Conservation (phyloP, 2,113 vertebrate genomes). For the Numenius arquata region DNA sequence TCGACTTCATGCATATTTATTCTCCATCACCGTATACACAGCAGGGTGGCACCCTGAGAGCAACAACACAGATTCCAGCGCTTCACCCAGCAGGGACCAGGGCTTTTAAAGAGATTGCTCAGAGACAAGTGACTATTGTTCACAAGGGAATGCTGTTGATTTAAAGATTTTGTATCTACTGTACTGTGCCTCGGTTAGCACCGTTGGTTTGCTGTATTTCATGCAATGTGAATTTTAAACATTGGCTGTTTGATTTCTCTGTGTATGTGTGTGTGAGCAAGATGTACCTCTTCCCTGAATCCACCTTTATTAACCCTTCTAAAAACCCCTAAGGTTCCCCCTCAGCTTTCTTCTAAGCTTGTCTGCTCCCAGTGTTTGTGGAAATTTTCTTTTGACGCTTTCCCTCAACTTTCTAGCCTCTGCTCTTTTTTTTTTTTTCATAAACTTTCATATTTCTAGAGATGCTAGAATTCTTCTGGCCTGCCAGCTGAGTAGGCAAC, state of each 20-base stretch:
- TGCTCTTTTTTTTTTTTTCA: neutral
- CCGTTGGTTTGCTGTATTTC: neutral
- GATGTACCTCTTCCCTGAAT: neutral
- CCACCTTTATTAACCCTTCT: neutral
- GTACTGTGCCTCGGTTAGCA: neutral
- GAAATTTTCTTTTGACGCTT: neutral
- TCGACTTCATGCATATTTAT: conserved; percentile 24
- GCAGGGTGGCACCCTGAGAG: neutral
- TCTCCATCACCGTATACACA: neutral
- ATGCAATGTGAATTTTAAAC: neutral
- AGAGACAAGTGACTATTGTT: neutral
- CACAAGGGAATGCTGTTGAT: neutral
- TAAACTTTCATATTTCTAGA: neutral
- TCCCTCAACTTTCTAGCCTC: neutral
- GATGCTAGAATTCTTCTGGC: neutral
- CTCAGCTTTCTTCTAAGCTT: neutral
- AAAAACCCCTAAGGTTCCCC: neutral
- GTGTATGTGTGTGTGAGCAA: neutral
- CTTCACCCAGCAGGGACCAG: neutral
- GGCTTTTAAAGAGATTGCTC: neutral
- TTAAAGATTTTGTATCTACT: neutral
- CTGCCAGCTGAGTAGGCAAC: neutral
- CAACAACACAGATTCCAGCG: neutral
- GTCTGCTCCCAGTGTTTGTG: neutral
- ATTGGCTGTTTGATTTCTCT: neutral